Evolutionary conservation across 2,113 vertebrate species (phyloP).

Genomic region (Psittacara wagleri): DNA sequence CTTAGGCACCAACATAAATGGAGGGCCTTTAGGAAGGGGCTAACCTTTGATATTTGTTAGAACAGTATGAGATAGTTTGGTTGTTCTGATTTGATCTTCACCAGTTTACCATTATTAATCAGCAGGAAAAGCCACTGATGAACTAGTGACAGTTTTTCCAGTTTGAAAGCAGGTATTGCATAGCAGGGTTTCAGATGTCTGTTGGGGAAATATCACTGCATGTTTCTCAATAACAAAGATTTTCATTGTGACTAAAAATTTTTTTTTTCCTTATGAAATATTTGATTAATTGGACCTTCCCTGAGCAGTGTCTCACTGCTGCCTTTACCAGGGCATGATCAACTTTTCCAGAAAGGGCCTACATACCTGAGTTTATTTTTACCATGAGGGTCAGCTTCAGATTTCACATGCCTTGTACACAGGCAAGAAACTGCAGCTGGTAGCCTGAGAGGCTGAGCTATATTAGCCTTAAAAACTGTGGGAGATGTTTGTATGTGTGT

Average conservation of each 20-base stretch:
- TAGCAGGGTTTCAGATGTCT: background rate
- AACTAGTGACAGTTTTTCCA: background rate
- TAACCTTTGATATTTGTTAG: background rate
- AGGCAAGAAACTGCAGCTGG: background rate
- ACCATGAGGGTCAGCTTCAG: background rate
- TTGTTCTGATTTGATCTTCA: background rate
- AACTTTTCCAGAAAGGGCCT: background rate
- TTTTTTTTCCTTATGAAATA: background rate
- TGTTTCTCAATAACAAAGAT: background rate
- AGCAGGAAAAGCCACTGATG: background rate
- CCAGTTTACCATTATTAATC: background rate
- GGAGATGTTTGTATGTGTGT: background rate
- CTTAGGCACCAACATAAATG: background rate
- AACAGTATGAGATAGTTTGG: background rate
- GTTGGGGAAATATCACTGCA: background rate
- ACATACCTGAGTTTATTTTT: background rate
- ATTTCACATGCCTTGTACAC: background rate
- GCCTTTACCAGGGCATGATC: background rate
- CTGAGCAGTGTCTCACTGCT: background rate
- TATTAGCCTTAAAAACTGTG: background rate
- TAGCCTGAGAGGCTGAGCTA: background rate
- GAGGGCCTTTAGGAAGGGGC: background rate
- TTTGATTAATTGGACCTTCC: background rate
- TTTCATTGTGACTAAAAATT: background rate
- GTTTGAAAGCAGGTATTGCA: background rate